Percentiles rank a stretch among this genome's conserved stretches.
Evolutionary conservation across 2,888 invertebrate genomes (phyloP).

Genomic region (Taenaris catops): DNA sequence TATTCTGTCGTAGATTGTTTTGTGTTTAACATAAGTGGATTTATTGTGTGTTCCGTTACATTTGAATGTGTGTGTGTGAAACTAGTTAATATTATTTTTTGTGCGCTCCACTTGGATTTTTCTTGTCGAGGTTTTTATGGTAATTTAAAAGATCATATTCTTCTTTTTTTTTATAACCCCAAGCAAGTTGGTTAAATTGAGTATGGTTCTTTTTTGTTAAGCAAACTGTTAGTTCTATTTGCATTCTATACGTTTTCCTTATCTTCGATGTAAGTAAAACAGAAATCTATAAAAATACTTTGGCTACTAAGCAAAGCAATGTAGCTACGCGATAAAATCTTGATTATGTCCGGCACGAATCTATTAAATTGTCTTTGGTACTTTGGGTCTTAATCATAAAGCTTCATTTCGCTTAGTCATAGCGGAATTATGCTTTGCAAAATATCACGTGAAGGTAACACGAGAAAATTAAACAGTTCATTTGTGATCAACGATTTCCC

Average conservation of each 20-base stretch:
- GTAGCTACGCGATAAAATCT: slow-evolving; percentile 19
- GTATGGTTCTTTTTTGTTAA: neutral
- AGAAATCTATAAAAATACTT: slow-evolving; percentile 2
- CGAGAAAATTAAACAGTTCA: slow-evolving; percentile 18
- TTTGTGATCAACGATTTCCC: slow-evolving; percentile 14
- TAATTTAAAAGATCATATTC: slow-evolving; percentile 39
- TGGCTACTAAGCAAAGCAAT: neutral
- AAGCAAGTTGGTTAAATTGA: slow-evolving; percentile 6
- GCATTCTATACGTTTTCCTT: slow-evolving; percentile 4
- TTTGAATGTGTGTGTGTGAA: slow-evolving; percentile 54
- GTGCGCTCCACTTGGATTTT: slow-evolving; percentile 60
- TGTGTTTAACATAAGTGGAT: slow-evolving; percentile 38
- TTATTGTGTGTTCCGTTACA: slow-evolving; percentile 39
- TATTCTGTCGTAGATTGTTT: slow-evolving; percentile 40
- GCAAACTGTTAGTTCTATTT: too few relatives aligned
- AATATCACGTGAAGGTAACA: slow-evolving; percentile 19
- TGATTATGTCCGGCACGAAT: slow-evolving; percentile 24
- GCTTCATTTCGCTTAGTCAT: neutral
- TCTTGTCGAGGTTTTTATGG: slow-evolving; percentile 53
- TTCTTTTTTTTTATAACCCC: too few relatives aligned
- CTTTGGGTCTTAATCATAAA: slow-evolving; percentile 13
- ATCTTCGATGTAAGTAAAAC: slow-evolving; percentile 16
- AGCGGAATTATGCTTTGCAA: too few relatives aligned
- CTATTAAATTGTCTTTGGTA: slow-evolving; percentile 21
- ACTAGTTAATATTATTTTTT: slow-evolving; percentile 43